Evolutionary conservation across 2,113 vertebrate genomes (phyloP).

Genomic region (Macaca fascicularis): T2T-MFA8v1.1 NC_088392.1:4287501-4288000

Average conservation of each 20-base stretch:
- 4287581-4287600: slow-evolving; percentile 63
- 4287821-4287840: slow-evolving; percentile 58
- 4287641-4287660: slow-evolving; percentile 79
- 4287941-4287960: slow-evolving; percentile 91
- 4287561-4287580: slow-evolving; percentile 65
- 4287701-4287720: slow-evolving; percentile 90
- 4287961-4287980: slow-evolving; percentile 88
- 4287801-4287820: slow-evolving; percentile 67
- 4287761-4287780: slow-evolving; percentile 86
- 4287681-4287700: slow-evolving; percentile 83
- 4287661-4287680: slow-evolving; percentile 81
- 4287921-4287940: slow-evolving; percentile 91
- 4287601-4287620: slow-evolving; percentile 64
- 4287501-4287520: slow-evolving; percentile 45
- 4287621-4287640: slow-evolving; percentile 81
- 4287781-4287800: slow-evolving; percentile 86
- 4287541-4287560: slow-evolving; percentile 57
- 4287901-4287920: slow-evolving; percentile 83
- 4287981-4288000: slow-evolving; percentile 91
- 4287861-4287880: slow-evolving; percentile 77
- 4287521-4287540: slow-evolving; percentile 62
- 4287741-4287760: slow-evolving; percentile 87
- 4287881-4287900: slow-evolving; percentile 82
- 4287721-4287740: slow-evolving; percentile 88
- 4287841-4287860: slow-evolving; percentile 80